These are phyloP conservation scores for Stenotaenia linearis DNA, from an alignment of 2,888 invertebrate genomes.

Conservation along the genomic window DNA sequence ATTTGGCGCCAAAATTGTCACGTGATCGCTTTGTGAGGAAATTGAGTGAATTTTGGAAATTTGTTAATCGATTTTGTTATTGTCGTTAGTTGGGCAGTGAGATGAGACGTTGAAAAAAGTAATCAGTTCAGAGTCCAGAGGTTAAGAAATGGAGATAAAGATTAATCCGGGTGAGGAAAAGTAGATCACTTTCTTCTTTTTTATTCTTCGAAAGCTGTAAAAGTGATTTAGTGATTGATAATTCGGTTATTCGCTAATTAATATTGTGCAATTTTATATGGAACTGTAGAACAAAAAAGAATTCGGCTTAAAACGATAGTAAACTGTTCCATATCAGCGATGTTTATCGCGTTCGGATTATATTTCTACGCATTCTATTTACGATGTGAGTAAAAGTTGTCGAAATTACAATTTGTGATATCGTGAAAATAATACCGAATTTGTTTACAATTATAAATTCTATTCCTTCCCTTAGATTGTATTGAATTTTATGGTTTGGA, in stretches of 20 bases:
- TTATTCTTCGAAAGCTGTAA: background rate
- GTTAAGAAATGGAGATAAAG: background rate
- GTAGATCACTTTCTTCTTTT: background rate
- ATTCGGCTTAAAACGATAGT: background rate
- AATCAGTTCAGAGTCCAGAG: background rate
- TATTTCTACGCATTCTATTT: background rate
- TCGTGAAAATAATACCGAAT: no score
- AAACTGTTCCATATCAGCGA: background rate
- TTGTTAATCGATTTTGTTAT: conserved; percentile 13
- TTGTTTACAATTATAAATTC: no score
- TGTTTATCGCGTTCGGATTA: background rate
- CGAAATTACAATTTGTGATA: background rate
- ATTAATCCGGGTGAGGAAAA: background rate
- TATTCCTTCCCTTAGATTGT: no score
- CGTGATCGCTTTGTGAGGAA: background rate
- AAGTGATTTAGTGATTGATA: background rate
- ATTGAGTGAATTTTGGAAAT: background rate
- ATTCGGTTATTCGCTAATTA: no score
- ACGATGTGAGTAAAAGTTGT: background rate
- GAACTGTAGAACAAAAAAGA: background rate
- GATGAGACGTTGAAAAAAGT: conserved; percentile 12
- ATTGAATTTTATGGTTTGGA: no score
- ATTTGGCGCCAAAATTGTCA: background rate
- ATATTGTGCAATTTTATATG: background rate
- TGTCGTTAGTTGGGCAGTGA: conserved; percentile 15